Base-by-base conservation (phyloP, 2,888 invertebrate species). In the Lucinisca nassula region DNA sequence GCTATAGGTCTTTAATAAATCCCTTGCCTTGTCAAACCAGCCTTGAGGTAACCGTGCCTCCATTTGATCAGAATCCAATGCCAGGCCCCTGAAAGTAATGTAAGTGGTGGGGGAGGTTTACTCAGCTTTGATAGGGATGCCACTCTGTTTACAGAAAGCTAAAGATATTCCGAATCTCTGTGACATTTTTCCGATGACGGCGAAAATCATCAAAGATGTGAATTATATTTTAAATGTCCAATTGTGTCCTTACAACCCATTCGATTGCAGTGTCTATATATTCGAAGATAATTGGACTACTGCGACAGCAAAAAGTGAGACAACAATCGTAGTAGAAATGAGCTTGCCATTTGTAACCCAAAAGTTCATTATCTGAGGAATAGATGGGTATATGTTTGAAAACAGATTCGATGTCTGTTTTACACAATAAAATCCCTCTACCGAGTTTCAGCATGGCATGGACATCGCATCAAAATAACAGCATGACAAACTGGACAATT, bases 161-260 rank as follows among this genome's bases (percentile, higher is more conserved):
- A 79, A 38, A 35, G 84, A 82, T 12, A 14, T 24, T 58, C 1
- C 30, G 74, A 27, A 51, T 78, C 21, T 10, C 21, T 27, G 14
- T 70, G 75, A 58, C 82, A 79, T 8, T 6, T 24, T 0, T 8
- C 0, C 0, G 75, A 85, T 0, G 21, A 8, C 6, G 76, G 79
- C 0, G 79, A n/a, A 80, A 83, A 77, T 83, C 87, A 49, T 87
- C 87, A 2, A 87, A 58, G 8, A 84, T 84, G 45, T 87, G 78
- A 2, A 84, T 32, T 3, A 82, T 77, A n/a, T 55, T 32, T 32
- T 24, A 3, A 35, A 74, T 70, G 38, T 30, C 21, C 12, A 86
- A 67, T 3, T 40, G 8, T 3, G 12, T 40, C n/a, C 49, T 32
- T 17, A 80, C 21, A 49, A 87, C 74, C 30, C 38, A 45, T 24